These are phyloP conservation scores for Cynoglossus semilaevis DNA, from an alignment of 2,113 vertebrate species.

Conservation along the genomic window DNA sequence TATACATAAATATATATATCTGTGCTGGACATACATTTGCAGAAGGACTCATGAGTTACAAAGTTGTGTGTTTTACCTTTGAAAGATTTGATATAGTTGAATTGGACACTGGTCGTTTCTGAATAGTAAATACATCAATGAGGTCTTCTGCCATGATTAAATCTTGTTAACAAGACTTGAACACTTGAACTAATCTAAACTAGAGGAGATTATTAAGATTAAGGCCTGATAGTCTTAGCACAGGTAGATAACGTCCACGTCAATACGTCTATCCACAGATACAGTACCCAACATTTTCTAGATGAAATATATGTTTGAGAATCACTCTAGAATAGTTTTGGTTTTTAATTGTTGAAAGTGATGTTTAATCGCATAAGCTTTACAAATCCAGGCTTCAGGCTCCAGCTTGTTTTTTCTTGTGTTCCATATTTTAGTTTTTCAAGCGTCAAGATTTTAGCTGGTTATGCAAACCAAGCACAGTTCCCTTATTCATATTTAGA, in stretches of 20 bases:
- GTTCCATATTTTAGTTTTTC: not conserved
- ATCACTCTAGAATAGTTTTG: no score
- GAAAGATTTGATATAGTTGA: slow-evolving; percentile 27
- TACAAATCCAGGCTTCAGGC: not conserved
- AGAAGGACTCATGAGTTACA: slow-evolving; percentile 15
- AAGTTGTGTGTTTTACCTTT: slow-evolving; percentile 10
- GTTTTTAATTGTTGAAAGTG: no score
- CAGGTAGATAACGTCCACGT: not conserved
- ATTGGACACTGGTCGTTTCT: slow-evolving; percentile 25
- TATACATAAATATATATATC: no score
- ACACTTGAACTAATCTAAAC: slow-evolving; percentile 8
- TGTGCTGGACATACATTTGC: no score
- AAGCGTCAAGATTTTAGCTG: no score
- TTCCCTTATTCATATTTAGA: no score
- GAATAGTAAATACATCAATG: slow-evolving; percentile 22
- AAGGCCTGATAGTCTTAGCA: slow-evolving; percentile 2
- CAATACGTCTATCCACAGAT: not conserved
- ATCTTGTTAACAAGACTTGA: slow-evolving; percentile 20
- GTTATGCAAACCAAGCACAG: not conserved
- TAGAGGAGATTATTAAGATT: slow-evolving; percentile 12
- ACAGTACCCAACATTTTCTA: not conserved
- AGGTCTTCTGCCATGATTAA: slow-evolving; percentile 37
- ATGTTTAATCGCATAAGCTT: no score
- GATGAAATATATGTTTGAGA: no score
- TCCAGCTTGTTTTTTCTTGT: no score